Base-by-base conservation (phyloP, 2,113 vertebrate genomes). In the Amphilophus citrinellus region DNA sequence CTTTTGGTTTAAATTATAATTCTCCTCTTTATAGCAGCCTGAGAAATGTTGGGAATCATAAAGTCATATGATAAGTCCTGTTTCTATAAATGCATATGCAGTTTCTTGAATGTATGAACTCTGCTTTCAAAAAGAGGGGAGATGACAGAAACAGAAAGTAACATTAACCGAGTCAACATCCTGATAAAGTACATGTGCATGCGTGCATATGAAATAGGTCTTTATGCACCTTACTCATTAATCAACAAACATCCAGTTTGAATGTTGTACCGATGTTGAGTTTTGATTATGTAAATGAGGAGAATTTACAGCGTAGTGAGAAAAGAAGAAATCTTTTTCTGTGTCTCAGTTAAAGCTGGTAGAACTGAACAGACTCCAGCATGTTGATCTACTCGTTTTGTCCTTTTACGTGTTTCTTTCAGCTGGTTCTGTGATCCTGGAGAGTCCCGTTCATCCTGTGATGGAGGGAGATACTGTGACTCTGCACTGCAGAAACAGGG, bases 301-400 rank as follows among this genome's bases (percentile, higher is more conserved):
- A 10, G 56, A 20, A 57, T 44, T 44, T 44, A 44, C 11, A 44
- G 42, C 9, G 9, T 37, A 37, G 37, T 6, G 37, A 37, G 4
- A 50, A 6, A 58, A 47, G 13, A 47, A 14, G 10, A 22, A 65
- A 11, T 39, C 0, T 24, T 15, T 44, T 14, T 13, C 42, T 42
- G 63, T 0, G 22, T 66, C 63, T 44, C 1, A 44, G 24, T 24
- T 27, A 17, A 47, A 50, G 18, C 0, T 11, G n/a, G n/a, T n/a
- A n/a, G n/a, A n/a, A n/a, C n/a, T n/a, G n/a, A n/a, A n/a, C n/a
- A n/a, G n/a, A n/a, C n/a, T n/a, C n/a, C n/a, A n/a, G n/a, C n/a
- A n/a, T n/a, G n/a, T n/a, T n/a, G n/a, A n/a, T n/a, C n/a, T n/a
- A n/a, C n/a, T n/a, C n/a, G n/a, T n/a, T n/a, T n/a, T n/a, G n/a